Base-by-base conservation (phyloP, 2,113 vertebrate genomes). In the Petrocephalus microphthalmus region DNA sequence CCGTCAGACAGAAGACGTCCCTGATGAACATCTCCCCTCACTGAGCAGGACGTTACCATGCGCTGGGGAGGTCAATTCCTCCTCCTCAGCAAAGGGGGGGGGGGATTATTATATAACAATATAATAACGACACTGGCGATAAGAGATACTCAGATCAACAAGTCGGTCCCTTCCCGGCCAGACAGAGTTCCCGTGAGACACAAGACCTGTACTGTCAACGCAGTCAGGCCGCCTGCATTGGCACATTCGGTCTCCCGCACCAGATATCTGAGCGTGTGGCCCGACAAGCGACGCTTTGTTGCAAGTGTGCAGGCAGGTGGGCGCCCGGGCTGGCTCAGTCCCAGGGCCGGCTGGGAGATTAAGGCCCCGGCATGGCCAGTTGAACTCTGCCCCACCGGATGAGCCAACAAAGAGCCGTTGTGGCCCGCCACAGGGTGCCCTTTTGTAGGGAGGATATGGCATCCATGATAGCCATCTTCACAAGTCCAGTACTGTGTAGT, bases 301-400 rank as follows among this genome's bases (percentile, higher is more conserved):
- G 17, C 19, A 4, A 82, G 20, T 4, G 25, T 15, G 53, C 33
- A 15, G 49, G 49, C 87, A 53, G 87, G 87, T 87, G 56, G 49
- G 49, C 29, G 29, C 47, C 64, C 1, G 10, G 5, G 4, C 49
- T 82, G 87, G 67, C 51, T 37, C 25, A 15, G 71, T 33, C 71
- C 87, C 87, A 88, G 87, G 87, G 33, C 87, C 10, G 67, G 71
- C 71, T 74, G 51, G 51, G 49, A 25, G n/a, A 33, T 19, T 15
- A 82, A 13, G 60, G 17, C 57, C 25, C 60, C 64, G 13, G 42
- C n/a, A 19, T n/a, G 74, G 71, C 51, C 67, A 45, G 87, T 42
- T 82, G 13, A 81, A 22, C 67, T 82, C 54, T 56, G 84, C 84
- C 84, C 64, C 19, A 49, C 60, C 67, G 86, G 64, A 49, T 49